Percentiles rank a stretch among this genome's conserved stretches.
phyloP scores from a whole-genome alignment of 2,113 vertebrate genomes.

The Semnornis frantzii region DNA sequence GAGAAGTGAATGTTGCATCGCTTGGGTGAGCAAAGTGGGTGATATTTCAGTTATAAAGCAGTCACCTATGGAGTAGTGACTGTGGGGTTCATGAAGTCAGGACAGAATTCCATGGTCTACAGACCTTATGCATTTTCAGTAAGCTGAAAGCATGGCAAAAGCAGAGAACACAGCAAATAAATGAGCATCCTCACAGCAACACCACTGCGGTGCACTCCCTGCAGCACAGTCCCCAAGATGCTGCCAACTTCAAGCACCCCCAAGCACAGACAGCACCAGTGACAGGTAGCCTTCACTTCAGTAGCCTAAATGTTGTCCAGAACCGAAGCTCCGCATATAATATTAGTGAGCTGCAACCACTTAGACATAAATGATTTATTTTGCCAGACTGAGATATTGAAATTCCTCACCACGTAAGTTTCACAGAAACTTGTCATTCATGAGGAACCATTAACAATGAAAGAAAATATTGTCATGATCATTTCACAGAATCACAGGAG shows the following conservation, averaged over 20 bases:
- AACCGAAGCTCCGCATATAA: neutral
- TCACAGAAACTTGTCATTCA: neutral
- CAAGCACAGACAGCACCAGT: no score
- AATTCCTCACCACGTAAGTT: neutral
- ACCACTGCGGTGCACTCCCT: neutral
- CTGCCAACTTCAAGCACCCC: neutral
- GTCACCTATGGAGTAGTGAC: neutral
- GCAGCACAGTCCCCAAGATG: neutral
- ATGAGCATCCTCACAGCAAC: rapidly evolving
- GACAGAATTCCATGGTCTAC: neutral
- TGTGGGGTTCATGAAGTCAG: neutral
- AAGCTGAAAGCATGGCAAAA: neutral
- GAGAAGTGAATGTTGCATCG: neutral
- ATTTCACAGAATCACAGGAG: neutral
- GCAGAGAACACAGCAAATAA: neutral
- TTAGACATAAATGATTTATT: neutral
- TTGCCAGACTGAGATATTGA: neutral
- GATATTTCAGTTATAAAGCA: neutral
- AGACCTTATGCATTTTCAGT: neutral
- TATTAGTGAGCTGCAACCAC: neutral
- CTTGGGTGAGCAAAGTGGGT: neutral
- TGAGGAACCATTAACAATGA: neutral
- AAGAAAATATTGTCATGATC: neutral
- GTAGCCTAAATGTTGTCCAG: neutral
- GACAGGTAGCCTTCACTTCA: neutral